Conservation (phyloP, 1,140 invertebrate genomes). For the Amyelois transitella region DNA sequence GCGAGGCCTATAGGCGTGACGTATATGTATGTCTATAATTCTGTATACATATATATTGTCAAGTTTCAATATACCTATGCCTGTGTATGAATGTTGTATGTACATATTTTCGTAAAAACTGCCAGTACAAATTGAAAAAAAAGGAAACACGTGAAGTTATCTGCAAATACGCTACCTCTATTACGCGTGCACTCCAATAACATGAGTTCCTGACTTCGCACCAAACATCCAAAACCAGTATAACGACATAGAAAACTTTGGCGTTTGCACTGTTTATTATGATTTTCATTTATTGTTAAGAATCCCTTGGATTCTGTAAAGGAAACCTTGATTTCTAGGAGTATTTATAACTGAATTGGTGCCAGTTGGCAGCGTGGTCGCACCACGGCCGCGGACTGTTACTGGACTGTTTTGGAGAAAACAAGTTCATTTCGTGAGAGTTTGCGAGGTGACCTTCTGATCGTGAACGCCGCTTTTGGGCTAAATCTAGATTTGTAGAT, state of each 20-base stretch:
- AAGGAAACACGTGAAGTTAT: neutral
- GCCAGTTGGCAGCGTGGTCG: constrained; percentile 19
- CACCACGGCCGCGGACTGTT: neutral
- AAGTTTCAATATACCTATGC: no score
- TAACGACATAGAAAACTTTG: neutral
- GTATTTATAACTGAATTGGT: constrained; percentile 1
- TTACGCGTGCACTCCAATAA: neutral
- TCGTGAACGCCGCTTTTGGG: neutral
- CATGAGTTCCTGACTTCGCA: constrained; percentile 3
- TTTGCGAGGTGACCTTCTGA: constrained; percentile 1
- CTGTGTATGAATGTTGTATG: no score
- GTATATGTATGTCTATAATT: no score
- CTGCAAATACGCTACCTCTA: neutral
- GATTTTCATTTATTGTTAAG: constrained; percentile 2
- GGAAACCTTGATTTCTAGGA: neutral
- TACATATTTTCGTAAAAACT: no score
- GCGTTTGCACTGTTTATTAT: neutral
- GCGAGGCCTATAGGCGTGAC: no score
- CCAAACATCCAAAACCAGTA: constrained; percentile 5
- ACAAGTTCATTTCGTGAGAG: constrained; percentile 10
- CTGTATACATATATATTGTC: no score
- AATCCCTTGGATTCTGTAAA: neutral
- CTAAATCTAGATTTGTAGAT: neutral
- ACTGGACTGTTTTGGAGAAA: constrained; percentile 31
- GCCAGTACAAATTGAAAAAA: no score